Conservation (phyloP, 2,797 vertebrate species). For the Phylloscopus collybita region DNA sequence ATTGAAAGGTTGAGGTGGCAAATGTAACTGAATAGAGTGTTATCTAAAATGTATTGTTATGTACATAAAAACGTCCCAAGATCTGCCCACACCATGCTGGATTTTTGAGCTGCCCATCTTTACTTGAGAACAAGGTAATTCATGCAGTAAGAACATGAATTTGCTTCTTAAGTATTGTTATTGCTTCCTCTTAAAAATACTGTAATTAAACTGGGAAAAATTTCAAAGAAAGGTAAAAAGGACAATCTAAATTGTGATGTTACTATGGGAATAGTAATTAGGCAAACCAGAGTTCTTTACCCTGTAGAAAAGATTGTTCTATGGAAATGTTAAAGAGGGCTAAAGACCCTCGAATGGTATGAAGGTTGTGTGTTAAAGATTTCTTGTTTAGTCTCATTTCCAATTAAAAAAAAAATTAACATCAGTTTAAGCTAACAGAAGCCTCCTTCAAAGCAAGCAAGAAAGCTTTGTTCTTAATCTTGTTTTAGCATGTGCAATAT, state of each 20-base stretch:
- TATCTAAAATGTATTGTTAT: neutral
- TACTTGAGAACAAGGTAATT: neutral
- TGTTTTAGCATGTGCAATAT: neutral
- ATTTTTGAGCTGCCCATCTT: neutral
- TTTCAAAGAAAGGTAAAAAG: neutral
- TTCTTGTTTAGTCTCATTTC: neutral
- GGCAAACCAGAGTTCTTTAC: neutral
- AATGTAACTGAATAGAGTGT: neutral
- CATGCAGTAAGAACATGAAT: neutral
- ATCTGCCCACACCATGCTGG: neutral
- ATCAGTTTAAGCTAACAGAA: neutral
- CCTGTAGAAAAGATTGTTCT: neutral
- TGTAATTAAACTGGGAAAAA: neutral
- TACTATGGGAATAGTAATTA: neutral
- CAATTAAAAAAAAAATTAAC: neutral
- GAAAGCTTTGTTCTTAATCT: neutral
- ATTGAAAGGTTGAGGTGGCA: neutral
- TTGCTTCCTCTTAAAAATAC: neutral
- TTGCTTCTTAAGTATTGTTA: neutral
- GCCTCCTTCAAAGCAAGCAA: neutral
- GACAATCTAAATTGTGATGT: neutral
- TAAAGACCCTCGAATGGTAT: neutral
- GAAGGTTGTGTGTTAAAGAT: neutral
- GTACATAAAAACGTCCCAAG: neutral
- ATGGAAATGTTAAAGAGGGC: neutral